A percentile compares a stretch with the other conserved stretches of the same genome.
These are phyloP conservation scores for Chroicocephalus ridibundus DNA, from an alignment of 2,113 vertebrate species.

Conservation along the genomic window DNA sequence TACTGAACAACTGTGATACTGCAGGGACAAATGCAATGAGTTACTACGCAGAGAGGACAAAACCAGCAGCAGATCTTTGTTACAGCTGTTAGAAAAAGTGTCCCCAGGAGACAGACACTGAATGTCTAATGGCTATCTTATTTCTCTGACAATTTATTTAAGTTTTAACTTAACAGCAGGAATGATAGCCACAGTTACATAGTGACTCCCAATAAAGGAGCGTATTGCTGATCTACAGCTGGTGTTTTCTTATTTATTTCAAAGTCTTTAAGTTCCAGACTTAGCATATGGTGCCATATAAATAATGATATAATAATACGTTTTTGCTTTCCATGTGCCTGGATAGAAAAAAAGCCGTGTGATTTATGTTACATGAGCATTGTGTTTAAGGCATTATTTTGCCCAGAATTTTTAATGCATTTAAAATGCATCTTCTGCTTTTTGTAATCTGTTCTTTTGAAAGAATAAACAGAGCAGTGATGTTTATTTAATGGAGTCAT, in stretches of 20 bases:
- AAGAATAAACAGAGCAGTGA: slow-evolving; percentile 56
- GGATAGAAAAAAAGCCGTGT: slow-evolving; percentile 13
- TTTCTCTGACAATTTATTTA: slow-evolving; percentile 68
- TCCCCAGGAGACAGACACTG: slow-evolving; percentile 61
- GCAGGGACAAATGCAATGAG: slow-evolving; percentile 58
- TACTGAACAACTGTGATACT: slow-evolving; percentile 38
- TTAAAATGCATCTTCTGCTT: slow-evolving; percentile 47
- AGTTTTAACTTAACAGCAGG: slow-evolving; percentile 65
- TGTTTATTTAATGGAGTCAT: slow-evolving; percentile 63
- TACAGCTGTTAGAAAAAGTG: slow-evolving; percentile 60
- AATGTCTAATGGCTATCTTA: slow-evolving; percentile 66
- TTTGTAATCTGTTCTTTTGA: slow-evolving; percentile 49
- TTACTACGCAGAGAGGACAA: slow-evolving; percentile 53
- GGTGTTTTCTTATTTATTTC: slow-evolving; percentile 68
- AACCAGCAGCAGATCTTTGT: slow-evolving; percentile 59
- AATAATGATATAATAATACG: slow-evolving; percentile 68
- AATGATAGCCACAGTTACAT: slow-evolving; percentile 54
- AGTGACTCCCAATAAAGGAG: slow-evolving; percentile 57
- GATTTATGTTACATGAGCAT: slow-evolving; percentile 47
- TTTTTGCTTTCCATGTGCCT: slow-evolving; percentile 36
- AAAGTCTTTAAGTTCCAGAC: slow-evolving; percentile 61
- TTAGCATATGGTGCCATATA: slow-evolving; percentile 68
- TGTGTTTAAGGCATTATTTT: slow-evolving; percentile 56
- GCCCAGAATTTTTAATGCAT: slow-evolving; percentile 41
- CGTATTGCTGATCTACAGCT: slow-evolving; percentile 56